Base-by-base conservation (phyloP, 35 echinoderm and acorn worm species). In the Hemicentrotus pulcherrimus region DNA sequence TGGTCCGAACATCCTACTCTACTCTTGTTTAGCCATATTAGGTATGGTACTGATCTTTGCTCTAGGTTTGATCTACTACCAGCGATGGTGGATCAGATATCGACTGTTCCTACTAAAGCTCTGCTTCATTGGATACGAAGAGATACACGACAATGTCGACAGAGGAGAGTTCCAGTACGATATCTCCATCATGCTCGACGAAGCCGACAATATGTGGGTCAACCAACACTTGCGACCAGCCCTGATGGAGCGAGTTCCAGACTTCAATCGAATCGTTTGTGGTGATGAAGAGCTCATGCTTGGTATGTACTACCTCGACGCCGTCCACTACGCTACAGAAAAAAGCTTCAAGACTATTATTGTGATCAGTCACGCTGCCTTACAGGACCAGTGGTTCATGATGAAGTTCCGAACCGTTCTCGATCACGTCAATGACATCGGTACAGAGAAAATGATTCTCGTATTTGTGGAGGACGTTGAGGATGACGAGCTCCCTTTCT, bases 271-370 rank as follows among this genome's bases (percentile, higher is more conserved):
- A 15, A 47, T 90, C 31, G 88, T 47, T 32, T 41, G 46, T 30
- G 88, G 88, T 41, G 88, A 90, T 90, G 88, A 90, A 18, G 88
- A 90, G 32, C 88, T 90, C 88, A 47, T 41, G 32, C 88, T 90
- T 90, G 88, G 88, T 24, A 90, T 90, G 88, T 90, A 90, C 88
- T 90, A 90, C 19, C 32, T 90, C 0, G 88, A 90, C 88, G 88
- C 88, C 9, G 32, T 90, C 88, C 16, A 90, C 24, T 47, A 90
- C 88, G 88, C 46, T 24, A 47, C 88, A 45, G 32, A 90, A 90
- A 10, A 90, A 16, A 90, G 88, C 32, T 90, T 41, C 88, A 90
- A 90, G 46, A 90, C 88, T 10, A 90, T 90, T 47, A 5, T 45
- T 5, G 32, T 90, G 88, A 33, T 90, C 46, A 90, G 88, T 47